Conservation (phyloP, 2,797 vertebrate genomes). For the Fundulus diaphanus region DNA sequence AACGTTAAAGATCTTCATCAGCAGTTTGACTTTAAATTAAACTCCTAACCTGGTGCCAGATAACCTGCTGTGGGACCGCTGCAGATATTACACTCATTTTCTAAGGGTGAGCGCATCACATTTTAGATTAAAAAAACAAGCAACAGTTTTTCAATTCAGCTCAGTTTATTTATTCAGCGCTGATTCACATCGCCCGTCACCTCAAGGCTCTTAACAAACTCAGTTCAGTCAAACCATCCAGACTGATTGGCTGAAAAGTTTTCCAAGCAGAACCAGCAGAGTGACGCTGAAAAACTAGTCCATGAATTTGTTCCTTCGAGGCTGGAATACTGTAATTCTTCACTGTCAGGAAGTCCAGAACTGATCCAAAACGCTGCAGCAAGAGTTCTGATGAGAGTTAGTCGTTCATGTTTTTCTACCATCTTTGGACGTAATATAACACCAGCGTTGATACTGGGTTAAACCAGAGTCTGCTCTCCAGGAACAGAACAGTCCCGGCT, state of each 20-base stretch:
- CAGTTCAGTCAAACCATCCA: no score
- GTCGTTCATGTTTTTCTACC: background rate
- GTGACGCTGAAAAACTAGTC: no score
- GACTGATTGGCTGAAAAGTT: no score
- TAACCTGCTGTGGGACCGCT: background rate
- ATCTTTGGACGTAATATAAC: no score
- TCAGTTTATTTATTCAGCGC: no score
- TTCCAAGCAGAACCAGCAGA: no score
- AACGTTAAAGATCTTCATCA: constrained; percentile 4
- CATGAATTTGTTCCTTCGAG: no score
- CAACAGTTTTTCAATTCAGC: background rate
- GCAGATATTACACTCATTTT: background rate
- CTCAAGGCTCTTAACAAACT: no score
- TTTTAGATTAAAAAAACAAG: background rate
- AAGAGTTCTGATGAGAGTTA: background rate
- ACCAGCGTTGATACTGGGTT: background rate
- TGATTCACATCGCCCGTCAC: no score
- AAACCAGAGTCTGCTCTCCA: background rate
- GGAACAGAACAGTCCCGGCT: background rate
- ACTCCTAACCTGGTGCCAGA: constrained; percentile 11
- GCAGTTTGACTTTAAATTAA: constrained; percentile 28
- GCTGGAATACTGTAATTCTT: no score
- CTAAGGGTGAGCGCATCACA: background rate
- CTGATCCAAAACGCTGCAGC: no score
- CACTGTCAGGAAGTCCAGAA: no score